Conservation (phyloP, 2,113 vertebrate genomes). For the Solea senegalensis region DNA sequence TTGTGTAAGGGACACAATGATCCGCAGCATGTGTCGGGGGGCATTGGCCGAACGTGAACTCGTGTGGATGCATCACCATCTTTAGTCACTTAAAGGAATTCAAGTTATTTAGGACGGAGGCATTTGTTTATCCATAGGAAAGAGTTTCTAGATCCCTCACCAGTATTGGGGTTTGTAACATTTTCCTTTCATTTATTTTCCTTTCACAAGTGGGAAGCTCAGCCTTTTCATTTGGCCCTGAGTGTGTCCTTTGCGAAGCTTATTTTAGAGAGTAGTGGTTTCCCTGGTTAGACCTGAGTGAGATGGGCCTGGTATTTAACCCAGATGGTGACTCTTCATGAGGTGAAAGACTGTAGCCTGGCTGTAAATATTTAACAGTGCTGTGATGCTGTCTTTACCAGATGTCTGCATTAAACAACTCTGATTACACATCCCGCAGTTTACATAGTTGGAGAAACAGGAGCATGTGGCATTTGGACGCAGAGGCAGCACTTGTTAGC, state of each 20-base stretch:
- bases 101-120: conserved; percentile 13
- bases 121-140: conserved; percentile 24
- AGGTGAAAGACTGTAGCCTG: conserved; percentile 79
- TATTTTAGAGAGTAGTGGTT: conserved; percentile 70
- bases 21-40: conserved; percentile 18
- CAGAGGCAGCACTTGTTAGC: conserved; percentile 76
- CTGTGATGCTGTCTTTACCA: conserved; percentile 79
- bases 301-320: conserved; percentile 71
- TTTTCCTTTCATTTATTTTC: conserved; percentile 53
- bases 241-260: conserved; percentile 47
- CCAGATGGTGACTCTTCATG: conserved; percentile 81
- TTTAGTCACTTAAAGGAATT: conserved; percentile 38
- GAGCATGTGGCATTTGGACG: conserved; percentile 80
- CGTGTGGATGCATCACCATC: conserved; percentile 14
- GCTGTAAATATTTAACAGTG: conserved; percentile 83
- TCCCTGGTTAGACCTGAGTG: conserved; percentile 52
- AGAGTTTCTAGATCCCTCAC: conserved; percentile 31
- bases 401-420: conserved; percentile 85
- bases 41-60: conserved; percentile 31
- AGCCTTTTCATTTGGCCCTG: conserved; percentile 52
- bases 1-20: conserved; percentile 57
- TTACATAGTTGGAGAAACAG: conserved; percentile 84
- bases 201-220: conserved; percentile 44
- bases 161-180: conserved; percentile 36
- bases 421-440: conserved; percentile 85